These are phyloP conservation scores for Drosophila multiciliata DNA, from an alignment of 2,888 invertebrate species.

Conservation along the genomic window DNA sequence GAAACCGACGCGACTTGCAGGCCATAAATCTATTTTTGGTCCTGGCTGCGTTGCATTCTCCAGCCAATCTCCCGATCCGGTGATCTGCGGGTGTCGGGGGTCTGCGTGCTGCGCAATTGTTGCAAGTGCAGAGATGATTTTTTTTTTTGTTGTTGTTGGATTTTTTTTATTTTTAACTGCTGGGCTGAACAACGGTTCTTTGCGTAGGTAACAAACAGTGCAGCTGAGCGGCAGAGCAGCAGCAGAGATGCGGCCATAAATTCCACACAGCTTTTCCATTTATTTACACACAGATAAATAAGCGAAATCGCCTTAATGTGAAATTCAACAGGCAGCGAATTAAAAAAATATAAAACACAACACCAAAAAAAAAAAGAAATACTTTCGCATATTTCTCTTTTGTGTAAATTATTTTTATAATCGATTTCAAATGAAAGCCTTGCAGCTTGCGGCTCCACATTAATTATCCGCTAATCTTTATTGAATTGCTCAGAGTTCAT, in stretches of 20 bases:
- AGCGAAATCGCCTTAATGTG: slow-evolving; percentile 60
- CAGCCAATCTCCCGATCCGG: slow-evolving; percentile 51
- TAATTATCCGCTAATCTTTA: slow-evolving; percentile 61
- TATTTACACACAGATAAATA: slow-evolving; percentile 63
- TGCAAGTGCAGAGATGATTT: slow-evolving; percentile 58
- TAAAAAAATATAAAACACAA: slow-evolving; percentile 16
- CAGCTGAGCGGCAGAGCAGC: slow-evolving; percentile 1
- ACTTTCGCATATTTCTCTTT: slow-evolving; percentile 28
- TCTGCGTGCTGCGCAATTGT: slow-evolving; percentile 76
- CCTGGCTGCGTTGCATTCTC: slow-evolving; percentile 48
- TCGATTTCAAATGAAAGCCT: slow-evolving; percentile 55
- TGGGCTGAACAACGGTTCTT: slow-evolving; percentile 58
- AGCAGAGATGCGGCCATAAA: slow-evolving; percentile 51
- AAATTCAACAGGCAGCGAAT: slow-evolving; percentile 56
- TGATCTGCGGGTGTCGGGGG: background rate
- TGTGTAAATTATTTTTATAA: slow-evolving; percentile 50
- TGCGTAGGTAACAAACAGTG: slow-evolving; percentile 73
- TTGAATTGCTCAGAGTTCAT: slow-evolving; percentile 41
- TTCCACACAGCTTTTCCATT: slow-evolving; percentile 59
- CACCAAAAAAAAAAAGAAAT: slow-evolving; percentile 12
- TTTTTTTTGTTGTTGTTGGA: background rate
- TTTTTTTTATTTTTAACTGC: slow-evolving; percentile 71
- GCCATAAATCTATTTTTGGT: slow-evolving; percentile 79
- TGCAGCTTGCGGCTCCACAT: slow-evolving; percentile 43
- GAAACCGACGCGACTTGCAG: slow-evolving; percentile 56